Base-by-base conservation (phyloP, 2,113 vertebrate genomes). In the Scalopus aquaticus region DNA sequence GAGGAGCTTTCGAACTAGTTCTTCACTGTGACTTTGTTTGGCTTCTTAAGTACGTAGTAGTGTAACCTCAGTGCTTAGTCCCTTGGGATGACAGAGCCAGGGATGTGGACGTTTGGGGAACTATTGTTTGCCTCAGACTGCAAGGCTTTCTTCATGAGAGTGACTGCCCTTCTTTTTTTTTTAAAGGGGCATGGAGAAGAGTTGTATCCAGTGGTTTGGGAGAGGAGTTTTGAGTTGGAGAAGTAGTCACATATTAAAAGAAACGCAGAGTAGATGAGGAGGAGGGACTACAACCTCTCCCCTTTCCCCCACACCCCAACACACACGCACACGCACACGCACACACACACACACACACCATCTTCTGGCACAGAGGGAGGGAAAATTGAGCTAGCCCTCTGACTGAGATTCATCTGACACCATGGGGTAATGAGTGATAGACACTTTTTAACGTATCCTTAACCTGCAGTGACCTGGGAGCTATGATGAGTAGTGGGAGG, bases 211-310 rank as follows among this genome's bases (percentile, higher is more conserved):
- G 62, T 85, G 56, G 35, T 91, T 93, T 85, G 42, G 84, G 54
- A 69, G 42, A n/a, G 39, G 32, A 69, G 60, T 58, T 94, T 28
- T 87, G 65, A 92, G 64, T 78, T 83, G 32, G 90, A 86, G 54
- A 84, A 32, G 22, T 28, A 35, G 19, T 72, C 30, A 58, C 58
- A 37, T 82, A 22, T 70, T 42, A 42, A 0, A 90, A 78, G 39
- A 84, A 65, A n/a, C 16, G 11, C 19, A 24, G 51, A 37, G 44
- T 84, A 35, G 69, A 26, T 35, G 28, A 11, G 39, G 37, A 22
- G 5, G 35, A 26, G 64, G 2, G 20, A 12, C 35, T 56, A 35
- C 15, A 58, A 16, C 4, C 26, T 32, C 19, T n/a, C 9, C 24
- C 12, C 69, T 4, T 9, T 13, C 35, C 46, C 51, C 11, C 11